Evolutionary conservation across 2,797 vertebrate species (phyloP).

Genomic region (Cynodonichthys magdalenae): DNA sequence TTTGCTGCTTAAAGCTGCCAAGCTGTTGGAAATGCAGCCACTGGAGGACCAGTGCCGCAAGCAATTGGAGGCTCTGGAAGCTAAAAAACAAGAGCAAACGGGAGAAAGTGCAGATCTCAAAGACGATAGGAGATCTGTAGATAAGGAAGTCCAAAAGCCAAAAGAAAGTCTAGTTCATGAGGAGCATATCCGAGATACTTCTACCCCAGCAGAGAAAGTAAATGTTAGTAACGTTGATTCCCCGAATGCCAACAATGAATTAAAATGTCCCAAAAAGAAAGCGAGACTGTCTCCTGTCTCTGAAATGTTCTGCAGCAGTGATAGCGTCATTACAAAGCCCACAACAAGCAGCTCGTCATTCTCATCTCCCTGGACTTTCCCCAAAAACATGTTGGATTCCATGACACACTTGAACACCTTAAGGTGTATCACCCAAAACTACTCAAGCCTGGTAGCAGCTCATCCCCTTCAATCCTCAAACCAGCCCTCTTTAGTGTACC

Average conservation of each 20-base stretch:
- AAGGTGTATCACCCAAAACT: conserved; percentile 64
- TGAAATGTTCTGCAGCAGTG: conserved; percentile 37
- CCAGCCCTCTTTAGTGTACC: conserved; percentile 56
- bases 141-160: conserved; percentile 1
- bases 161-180: conserved; percentile 6
- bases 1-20: conserved; percentile 79
- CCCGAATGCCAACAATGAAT: conserved; percentile 11
- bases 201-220: conserved; percentile 8
- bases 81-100: not conserved
- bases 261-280: conserved; percentile 44
- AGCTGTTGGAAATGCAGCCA: conserved; percentile 76
- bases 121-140: conserved; percentile 24
- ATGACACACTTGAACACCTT: conserved; percentile 52
- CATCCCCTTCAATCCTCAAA: conserved; percentile 52
- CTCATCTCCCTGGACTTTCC: conserved; percentile 49
- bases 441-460: conserved; percentile 60
- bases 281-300: conserved; percentile 22
- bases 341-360: conserved; percentile 33
- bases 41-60: conserved; percentile 81
- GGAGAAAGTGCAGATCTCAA: conserved; percentile 17
- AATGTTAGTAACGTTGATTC: conserved; percentile 13
- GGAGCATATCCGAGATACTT: conserved; percentile 4
- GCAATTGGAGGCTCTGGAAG: conserved; percentile 56
- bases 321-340: conserved; percentile 61
- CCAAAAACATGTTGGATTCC: conserved; percentile 63